Conservation (phyloP, 2,113 vertebrate genomes). For the Alethe diademata region DNA sequence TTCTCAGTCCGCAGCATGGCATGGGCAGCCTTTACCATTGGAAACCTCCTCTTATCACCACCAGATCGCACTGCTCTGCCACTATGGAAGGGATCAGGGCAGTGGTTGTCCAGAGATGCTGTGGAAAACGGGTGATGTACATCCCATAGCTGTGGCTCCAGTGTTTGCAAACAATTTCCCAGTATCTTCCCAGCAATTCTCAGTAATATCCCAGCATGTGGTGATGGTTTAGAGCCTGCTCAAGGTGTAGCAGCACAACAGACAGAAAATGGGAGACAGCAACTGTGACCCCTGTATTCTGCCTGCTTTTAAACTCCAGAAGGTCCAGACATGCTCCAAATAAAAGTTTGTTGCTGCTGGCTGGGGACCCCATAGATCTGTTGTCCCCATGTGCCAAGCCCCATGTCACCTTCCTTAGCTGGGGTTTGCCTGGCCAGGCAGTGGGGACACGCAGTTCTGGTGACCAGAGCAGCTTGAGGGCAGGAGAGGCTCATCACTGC, state of each 20-base stretch:
- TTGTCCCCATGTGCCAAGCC: neutral
- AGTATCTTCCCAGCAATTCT: neutral
- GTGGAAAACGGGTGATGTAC: neutral
- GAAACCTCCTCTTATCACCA: neutral
- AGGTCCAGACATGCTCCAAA: neutral
- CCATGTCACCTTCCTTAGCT: neutral
- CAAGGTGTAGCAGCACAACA: rapidly evolving
- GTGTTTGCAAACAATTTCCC: neutral
- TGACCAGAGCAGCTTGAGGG: neutral
- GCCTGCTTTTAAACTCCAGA: neutral
- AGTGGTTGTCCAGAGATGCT: neutral
- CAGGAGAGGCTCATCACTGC: neutral
- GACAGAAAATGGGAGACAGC: neutral
- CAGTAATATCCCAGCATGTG: neutral
- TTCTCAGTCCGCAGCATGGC: neutral
- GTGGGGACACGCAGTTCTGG: neutral
- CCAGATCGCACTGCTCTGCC: neutral
- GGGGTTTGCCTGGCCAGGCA: neutral
- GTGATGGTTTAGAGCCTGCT: neutral
- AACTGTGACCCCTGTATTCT: neutral
- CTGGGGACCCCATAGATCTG: neutral
- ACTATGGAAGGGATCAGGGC: neutral
- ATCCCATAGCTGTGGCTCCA: neutral
- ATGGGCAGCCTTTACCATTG: neutral
- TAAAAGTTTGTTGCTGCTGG: neutral